phyloP scores from a whole-genome alignment of 2,888 invertebrate species.

The Lasius platythorax region DNA sequence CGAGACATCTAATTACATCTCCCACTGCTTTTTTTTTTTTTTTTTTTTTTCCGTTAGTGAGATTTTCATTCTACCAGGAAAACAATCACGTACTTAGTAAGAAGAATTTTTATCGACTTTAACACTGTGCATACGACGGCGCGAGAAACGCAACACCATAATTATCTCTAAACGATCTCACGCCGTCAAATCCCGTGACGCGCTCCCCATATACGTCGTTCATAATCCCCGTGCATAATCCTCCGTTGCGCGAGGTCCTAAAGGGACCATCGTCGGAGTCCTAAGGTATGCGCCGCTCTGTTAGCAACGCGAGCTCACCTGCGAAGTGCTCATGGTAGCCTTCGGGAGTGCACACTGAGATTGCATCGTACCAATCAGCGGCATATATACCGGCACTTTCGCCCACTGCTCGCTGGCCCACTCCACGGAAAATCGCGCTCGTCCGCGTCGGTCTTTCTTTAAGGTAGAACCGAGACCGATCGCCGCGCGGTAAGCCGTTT shows the following conservation, averaged over 20 bases:
- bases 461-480: slow-evolving; percentile 70
- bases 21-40: background rate
- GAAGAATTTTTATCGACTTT: background rate
- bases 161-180: slow-evolving; percentile 31
- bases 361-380: slow-evolving; percentile 81
- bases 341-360: slow-evolving; percentile 83
- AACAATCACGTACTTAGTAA: slow-evolving; percentile 8
- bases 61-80: slow-evolving; percentile 7
- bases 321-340: slow-evolving; percentile 81
- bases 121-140: slow-evolving; percentile 17
- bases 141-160: slow-evolving; percentile 15
- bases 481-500: slow-evolving; percentile 68
- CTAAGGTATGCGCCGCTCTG: slow-evolving; percentile 43
- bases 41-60: background rate
- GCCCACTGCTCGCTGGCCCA: slow-evolving; percentile 77
- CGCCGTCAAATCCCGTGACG: slow-evolving; percentile 23
- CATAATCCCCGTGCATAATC: slow-evolving; percentile 33
- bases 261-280: slow-evolving; percentile 3
- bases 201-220: slow-evolving; percentile 16
- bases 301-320: slow-evolving; percentile 78
- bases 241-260: slow-evolving; percentile 25
- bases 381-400: slow-evolving; percentile 85
- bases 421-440: slow-evolving; percentile 80
- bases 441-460: slow-evolving; percentile 64
- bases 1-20: slow-evolving; percentile 1